These are phyloP conservation scores for Heliconius cydno DNA, from an alignment of 2,888 invertebrate genomes.

Conservation along the genomic window DNA sequence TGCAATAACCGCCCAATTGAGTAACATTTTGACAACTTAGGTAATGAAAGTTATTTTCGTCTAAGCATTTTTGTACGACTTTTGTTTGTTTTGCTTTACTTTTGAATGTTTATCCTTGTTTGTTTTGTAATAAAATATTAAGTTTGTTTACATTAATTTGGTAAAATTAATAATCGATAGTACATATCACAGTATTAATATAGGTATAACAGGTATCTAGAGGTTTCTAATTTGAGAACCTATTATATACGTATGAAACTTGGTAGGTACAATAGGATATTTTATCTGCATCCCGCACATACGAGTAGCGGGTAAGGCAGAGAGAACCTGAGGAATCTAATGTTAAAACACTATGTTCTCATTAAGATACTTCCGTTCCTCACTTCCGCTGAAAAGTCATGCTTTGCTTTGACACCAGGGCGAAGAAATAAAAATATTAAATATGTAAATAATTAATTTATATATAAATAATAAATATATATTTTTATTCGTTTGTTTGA, in stretches of 20 bases:
- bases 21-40: background rate
- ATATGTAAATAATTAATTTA: no score
- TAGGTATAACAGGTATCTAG: background rate
- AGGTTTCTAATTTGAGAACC: background rate
- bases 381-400: no score
- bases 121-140: background rate
- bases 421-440: no score
- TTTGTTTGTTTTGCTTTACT: background rate
- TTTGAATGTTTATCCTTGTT: background rate
- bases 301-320: no score
- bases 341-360: no score
- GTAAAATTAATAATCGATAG: background rate
- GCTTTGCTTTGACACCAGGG: no score
- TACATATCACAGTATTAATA: background rate
- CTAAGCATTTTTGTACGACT: background rate
- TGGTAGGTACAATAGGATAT: background rate
- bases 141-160: background rate
- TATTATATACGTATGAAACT: background rate
- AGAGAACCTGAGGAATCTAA: no score
- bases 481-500: no score
- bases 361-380: no score
- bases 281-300: no score
- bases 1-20: constrained; percentile 30
- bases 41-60: background rate
- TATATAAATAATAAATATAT: no score